Percentiles rank a stretch among this genome's conserved stretches.
Evolutionary conservation across 2,113 vertebrate genomes (phyloP).

Genomic region (Tursiops truncatus): DNA sequence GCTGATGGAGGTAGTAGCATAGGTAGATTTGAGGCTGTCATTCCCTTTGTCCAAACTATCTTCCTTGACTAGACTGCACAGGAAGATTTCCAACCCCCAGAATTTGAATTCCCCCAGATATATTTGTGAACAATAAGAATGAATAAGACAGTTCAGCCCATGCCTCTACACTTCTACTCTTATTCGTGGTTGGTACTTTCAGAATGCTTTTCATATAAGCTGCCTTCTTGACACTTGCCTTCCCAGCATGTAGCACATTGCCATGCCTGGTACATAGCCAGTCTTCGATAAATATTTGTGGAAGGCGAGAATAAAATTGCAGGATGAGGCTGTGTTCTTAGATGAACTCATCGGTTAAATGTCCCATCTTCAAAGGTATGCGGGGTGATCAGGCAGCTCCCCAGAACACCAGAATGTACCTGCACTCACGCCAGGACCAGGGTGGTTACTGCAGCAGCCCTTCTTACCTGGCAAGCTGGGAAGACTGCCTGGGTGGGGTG

Average conservation of each 20-base stretch:
- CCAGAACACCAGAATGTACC: not conserved
- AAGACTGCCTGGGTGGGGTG: not conserved
- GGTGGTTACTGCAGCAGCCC: accelerated
- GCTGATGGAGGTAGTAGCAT: accelerated
- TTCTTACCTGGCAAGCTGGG: not conserved
- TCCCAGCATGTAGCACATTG: not conserved
- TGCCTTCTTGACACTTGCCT: not conserved
- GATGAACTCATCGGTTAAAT: not conserved
- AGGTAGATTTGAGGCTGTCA: not conserved
- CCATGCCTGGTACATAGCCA: accelerated
- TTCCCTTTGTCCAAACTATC: not conserved
- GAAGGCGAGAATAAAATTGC: not conserved
- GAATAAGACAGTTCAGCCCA: not conserved
- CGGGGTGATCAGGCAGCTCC: accelerated
- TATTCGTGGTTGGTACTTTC: not conserved
- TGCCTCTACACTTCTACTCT: not conserved
- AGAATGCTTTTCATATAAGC: not conserved
- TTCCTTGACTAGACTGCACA: not conserved
- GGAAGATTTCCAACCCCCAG: not conserved
- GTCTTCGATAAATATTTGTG: not conserved
- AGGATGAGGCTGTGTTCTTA: not conserved
- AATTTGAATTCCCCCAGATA: not conserved
- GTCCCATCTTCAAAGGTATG: not conserved
- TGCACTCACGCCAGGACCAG: not conserved
- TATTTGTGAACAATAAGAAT: not conserved